Evolutionary conservation across 2,888 invertebrate genomes (phyloP).

Genomic region (Suillia variegata): DNA sequence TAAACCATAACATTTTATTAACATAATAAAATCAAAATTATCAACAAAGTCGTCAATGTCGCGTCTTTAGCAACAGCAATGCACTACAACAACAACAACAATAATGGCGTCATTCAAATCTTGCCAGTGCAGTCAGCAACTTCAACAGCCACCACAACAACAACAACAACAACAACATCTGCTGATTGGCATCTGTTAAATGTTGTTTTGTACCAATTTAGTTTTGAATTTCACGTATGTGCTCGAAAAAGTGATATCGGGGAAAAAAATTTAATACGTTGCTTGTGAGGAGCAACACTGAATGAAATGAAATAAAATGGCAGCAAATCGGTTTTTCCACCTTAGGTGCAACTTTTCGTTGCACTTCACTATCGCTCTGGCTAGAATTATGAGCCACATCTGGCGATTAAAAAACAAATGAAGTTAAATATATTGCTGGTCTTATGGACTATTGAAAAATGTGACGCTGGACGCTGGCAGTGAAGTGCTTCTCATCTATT

Average conservation of each 20-base stretch:
- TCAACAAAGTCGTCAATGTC: slow-evolving; percentile 54
- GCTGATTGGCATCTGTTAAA: slow-evolving; percentile 44
- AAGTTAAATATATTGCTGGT: too few species aligned
- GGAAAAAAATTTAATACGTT: background rate
- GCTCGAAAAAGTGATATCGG: background rate
- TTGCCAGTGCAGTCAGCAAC: too few species aligned
- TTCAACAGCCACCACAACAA: slow-evolving; percentile 27
- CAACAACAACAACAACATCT: slow-evolving; percentile 24
- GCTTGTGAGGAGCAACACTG: background rate
- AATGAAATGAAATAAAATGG: too few species aligned
- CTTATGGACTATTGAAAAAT: too few species aligned
- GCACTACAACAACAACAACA: too few species aligned
- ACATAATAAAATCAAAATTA: slow-evolving; percentile 58
- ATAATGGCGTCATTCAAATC: slow-evolving; percentile 25
- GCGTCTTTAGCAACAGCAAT: slow-evolving; percentile 28
- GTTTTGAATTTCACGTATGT: slow-evolving; percentile 11
- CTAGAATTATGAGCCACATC: background rate
- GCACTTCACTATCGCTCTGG: background rate
- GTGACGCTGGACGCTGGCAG: too few species aligned
- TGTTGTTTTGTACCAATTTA: slow-evolving; percentile 3
- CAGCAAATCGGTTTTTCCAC: too few species aligned
- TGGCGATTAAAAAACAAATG: background rate
- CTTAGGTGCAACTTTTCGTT: background rate
- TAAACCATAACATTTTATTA: slow-evolving; percentile 59
- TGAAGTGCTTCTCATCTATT: too few species aligned